Conservation (phyloP, 2,113 vertebrate genomes). For the Malurus alboscapulatus region DNA sequence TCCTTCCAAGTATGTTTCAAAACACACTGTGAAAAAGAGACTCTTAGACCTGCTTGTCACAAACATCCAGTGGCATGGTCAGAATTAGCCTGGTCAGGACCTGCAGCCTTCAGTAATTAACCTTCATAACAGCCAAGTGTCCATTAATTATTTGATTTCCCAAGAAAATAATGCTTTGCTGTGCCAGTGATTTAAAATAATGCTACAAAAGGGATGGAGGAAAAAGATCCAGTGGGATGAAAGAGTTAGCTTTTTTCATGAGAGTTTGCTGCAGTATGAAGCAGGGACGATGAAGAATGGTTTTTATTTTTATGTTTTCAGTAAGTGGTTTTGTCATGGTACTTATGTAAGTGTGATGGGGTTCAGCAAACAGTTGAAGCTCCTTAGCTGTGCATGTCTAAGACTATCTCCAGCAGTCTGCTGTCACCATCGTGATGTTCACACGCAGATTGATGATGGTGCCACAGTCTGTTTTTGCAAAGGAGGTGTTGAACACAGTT, state of each 20-base stretch:
- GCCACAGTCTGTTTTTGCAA: neutral
- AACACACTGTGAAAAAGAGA: neutral
- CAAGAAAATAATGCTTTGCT: neutral
- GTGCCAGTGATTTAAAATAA: neutral
- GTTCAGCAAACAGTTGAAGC: neutral
- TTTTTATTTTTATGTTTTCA: neutral
- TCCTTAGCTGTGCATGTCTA: neutral
- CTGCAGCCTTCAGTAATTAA: neutral
- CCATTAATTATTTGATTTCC: neutral
- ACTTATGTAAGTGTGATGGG: rapidly evolving
- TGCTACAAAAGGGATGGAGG: neutral
- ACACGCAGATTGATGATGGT: neutral
- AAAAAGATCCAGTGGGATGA: neutral
- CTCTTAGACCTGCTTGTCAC: neutral
- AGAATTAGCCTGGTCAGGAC: neutral
- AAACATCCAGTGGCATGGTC: neutral
- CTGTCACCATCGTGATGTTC: neutral
- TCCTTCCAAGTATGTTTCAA: neutral
- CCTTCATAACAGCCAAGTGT: neutral
- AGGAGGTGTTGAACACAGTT: neutral
- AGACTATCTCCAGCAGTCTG: neutral
- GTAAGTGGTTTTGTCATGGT: neutral
- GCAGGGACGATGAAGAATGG: neutral
- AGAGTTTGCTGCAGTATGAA: neutral
- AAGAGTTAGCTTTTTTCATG: neutral